Percentiles rank a stretch among this genome's conserved stretches.
phyloP scores from a whole-genome alignment of 2,888 invertebrate genomes.

The Didymodactylos carnosus region DNA sequence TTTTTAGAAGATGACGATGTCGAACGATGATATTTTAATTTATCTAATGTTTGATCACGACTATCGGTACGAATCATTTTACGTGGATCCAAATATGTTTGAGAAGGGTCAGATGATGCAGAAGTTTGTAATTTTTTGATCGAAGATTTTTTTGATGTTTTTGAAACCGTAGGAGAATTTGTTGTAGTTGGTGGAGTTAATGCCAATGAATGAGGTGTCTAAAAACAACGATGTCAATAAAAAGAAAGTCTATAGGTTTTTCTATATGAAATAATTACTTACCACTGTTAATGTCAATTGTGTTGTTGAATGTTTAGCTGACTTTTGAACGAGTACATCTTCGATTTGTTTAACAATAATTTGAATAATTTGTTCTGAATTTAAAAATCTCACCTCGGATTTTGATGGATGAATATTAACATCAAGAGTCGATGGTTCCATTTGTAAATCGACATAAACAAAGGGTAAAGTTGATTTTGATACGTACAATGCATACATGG shows the following conservation, averaged over 20 bases:
- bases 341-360: conserved; percentile 5
- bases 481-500: background rate
- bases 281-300: background rate
- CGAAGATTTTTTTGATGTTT: background rate
- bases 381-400: conserved; percentile 11
- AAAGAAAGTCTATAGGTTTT: no score
- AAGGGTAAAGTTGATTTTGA: conserved; percentile 8
- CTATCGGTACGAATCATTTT: background rate
- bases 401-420: conserved; percentile 15
- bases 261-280: no score
- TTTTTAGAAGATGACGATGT: background rate
- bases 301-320: background rate
- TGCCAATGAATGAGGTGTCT: background rate
- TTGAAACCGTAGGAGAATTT: background rate
- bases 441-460: conserved; percentile 11
- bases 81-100: no score
- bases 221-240: background rate
- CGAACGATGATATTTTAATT: background rate
- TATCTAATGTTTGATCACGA: background rate
- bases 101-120: background rate
- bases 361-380: conserved; percentile 8
- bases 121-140: background rate
- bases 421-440: conserved; percentile 10
- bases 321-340: background rate
- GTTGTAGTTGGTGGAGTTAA: background rate